These are phyloP conservation scores for Cylloceria caligata DNA, from an alignment of 2,888 invertebrate genomes.

Conservation along the genomic window DNA sequence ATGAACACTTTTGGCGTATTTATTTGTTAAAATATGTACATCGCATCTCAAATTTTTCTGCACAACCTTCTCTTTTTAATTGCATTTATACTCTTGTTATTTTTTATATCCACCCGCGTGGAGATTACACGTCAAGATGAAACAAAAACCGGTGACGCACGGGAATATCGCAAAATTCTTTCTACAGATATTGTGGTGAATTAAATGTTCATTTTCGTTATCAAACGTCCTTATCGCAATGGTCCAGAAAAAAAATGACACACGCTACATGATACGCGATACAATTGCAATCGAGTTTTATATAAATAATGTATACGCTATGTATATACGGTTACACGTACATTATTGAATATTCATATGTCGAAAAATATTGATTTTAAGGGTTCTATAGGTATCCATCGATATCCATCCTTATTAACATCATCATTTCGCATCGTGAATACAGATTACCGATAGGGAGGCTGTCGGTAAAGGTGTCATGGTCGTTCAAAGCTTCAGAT, in stretches of 20 bases:
- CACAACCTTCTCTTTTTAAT: too few species aligned
- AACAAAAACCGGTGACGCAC: too few species aligned
- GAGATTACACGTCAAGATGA: too few species aligned
- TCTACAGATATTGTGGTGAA: constrained; percentile 12
- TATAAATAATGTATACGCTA: background rate
- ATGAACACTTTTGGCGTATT: too few species aligned
- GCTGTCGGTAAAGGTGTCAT: too few species aligned
- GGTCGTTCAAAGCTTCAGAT: too few species aligned
- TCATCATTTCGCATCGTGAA: too few species aligned
- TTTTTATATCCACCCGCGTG: background rate
- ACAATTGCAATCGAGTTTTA: background rate
- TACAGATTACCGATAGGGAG: too few species aligned
- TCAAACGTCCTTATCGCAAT: background rate
- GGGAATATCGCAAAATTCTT: constrained; percentile 24
- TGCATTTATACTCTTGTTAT: background rate
- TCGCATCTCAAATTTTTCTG: background rate
- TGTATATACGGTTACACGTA: background rate
- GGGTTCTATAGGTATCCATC: background rate
- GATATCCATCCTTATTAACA: too few species aligned
- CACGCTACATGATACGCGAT: background rate
- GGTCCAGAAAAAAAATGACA: background rate
- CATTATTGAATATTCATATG: background rate
- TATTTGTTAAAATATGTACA: background rate
- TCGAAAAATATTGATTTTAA: background rate
- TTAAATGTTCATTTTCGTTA: constrained; percentile 32